Evolutionary conservation across 2,797 vertebrate species (phyloP).

Genomic region (Cephalopachus bancanus): DNA sequence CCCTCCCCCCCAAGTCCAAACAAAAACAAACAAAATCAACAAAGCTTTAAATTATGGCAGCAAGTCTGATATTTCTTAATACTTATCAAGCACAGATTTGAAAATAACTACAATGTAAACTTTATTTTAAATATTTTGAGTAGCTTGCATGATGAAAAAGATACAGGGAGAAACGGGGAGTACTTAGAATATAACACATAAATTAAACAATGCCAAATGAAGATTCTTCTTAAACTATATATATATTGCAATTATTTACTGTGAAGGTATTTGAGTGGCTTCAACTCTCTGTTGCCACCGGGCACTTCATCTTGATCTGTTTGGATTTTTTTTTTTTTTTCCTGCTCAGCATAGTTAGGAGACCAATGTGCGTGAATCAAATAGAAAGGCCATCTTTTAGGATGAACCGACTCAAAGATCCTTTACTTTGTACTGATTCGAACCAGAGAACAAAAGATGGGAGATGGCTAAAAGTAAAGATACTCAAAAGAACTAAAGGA

Average conservation of each 20-base stretch:
- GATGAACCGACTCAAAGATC: neutral
- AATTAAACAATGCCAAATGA: constrained; percentile 72
- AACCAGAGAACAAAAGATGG: constrained; percentile 17
- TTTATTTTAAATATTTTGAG: constrained; percentile 83
- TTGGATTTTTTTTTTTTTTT: neutral
- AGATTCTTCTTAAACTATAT: neutral
- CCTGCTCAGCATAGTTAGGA: neutral
- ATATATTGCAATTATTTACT: neutral
- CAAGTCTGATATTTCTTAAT: constrained; percentile 85
- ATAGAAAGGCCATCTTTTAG: neutral
- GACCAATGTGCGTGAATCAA: neutral
- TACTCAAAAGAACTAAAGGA: neutral
- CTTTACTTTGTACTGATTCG: constrained; percentile 7
- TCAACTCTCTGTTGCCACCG: neutral
- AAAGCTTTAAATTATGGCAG: constrained; percentile 90
- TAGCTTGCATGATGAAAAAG: constrained; percentile 75
- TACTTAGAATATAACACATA: constrained; percentile 61
- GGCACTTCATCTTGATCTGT: neutral
- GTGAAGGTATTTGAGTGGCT: constrained; percentile 37
- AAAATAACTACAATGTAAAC: constrained; percentile 87
- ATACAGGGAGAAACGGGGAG: constrained; percentile 20
- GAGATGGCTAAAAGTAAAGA: neutral
- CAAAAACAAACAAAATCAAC: constrained; percentile 82
- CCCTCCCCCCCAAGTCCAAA: constrained; percentile 59
- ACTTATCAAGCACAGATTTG: constrained; percentile 86